These are phyloP conservation scores for Liparis tanakae DNA, from an alignment of 2,797 vertebrate species.

Conservation along the genomic window DNA sequence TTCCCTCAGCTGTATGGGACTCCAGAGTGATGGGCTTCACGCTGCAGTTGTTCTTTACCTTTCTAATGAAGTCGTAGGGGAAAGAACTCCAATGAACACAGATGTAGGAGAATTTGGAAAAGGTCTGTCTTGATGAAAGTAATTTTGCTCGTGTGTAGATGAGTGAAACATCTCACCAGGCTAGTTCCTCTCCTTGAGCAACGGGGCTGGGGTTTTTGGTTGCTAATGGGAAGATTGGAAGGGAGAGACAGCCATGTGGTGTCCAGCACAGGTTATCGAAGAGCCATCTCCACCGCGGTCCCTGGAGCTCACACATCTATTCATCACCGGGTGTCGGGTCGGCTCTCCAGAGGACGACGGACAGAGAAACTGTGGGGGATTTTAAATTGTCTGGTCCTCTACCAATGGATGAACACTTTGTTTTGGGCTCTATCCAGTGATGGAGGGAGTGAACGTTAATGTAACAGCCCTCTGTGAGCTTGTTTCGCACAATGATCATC, in stretches of 20 bases:
- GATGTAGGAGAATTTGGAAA: not conserved
- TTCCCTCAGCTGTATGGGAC: constrained; percentile 12
- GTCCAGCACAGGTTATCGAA: constrained; percentile 45
- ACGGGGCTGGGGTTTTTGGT: not conserved
- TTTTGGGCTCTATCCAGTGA: constrained; percentile 31
- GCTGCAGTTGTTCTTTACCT: not conserved
- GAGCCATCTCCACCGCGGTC: constrained; percentile 27
- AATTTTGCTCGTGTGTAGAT: not conserved
- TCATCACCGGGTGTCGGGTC: constrained; percentile 43
- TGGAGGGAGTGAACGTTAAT: constrained; percentile 19
- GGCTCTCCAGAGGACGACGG: constrained; percentile 29
- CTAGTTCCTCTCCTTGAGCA: not conserved
- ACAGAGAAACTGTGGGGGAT: constrained; percentile 25
- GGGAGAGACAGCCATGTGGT: constrained; percentile 26
- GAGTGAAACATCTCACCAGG: not conserved
- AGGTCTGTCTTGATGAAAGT: constrained; percentile 1
- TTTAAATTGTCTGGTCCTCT: constrained; percentile 34
- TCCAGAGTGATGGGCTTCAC: not conserved
- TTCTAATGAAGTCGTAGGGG: not conserved
- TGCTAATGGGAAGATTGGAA: constrained; percentile 31
- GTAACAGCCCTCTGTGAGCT: constrained; percentile 15
- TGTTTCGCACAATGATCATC: constrained; percentile 19
- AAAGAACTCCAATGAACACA: not conserved
- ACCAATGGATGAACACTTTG: constrained; percentile 37
- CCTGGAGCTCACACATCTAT: constrained; percentile 39